phyloP scores from a whole-genome alignment of 2,888 invertebrate genomes.

The Plutella xylostella region DNA sequence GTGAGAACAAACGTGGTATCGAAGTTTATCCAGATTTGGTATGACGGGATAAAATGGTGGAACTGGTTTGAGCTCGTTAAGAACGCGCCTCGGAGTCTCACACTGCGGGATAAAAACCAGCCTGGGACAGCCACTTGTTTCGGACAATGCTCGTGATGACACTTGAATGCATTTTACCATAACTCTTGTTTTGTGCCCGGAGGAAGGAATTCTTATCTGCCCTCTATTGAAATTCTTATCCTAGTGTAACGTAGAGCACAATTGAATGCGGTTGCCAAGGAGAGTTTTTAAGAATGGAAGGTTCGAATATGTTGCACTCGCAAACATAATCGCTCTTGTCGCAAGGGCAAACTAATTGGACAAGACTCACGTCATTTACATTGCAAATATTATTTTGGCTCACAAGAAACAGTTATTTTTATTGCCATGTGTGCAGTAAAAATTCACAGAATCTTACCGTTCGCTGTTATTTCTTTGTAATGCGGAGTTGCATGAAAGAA shows the following conservation, averaged over 20 bases:
- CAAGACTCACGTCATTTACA: no score
- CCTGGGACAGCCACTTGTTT: conserved; percentile 45
- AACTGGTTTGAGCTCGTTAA: conserved; percentile 60
- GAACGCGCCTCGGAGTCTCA: conserved; percentile 57
- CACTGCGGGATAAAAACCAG: conserved; percentile 52
- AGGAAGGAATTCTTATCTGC: neutral
- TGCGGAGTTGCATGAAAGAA: conserved; percentile 10
- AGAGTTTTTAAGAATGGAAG: no score
- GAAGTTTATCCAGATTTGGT: conserved; percentile 54
- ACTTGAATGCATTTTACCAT: conserved; percentile 53
- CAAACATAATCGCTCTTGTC: no score
- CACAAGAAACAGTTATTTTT: no score
- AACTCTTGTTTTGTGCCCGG: neutral
- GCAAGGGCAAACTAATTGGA: no score
- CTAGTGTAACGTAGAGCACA: conserved; percentile 4
- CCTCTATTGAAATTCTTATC: no score
- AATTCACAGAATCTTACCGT: no score
- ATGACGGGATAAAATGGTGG: conserved; percentile 49
- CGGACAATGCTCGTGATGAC: conserved; percentile 55
- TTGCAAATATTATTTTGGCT: no score
- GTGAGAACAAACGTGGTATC: conserved; percentile 38
- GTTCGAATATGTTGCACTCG: no score
- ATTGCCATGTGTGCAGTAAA: no score
- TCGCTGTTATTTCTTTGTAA: no score
- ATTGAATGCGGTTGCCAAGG: no score